Percentiles rank a stretch among this genome's conserved stretches.
phyloP scores from a whole-genome alignment of 1,140 invertebrate genomes.

The Agrypnia vestita region DNA sequence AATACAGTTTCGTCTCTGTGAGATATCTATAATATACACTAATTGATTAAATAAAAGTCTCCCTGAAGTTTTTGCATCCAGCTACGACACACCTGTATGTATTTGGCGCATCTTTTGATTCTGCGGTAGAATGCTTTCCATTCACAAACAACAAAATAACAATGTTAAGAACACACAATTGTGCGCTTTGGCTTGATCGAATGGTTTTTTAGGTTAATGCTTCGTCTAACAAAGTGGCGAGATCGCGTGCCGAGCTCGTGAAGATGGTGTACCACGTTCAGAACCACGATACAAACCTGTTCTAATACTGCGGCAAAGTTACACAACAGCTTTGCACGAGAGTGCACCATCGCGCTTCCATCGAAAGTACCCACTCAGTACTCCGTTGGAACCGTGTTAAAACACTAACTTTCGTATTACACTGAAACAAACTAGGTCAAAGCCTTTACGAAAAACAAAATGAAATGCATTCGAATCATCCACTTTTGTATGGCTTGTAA shows the following conservation, averaged over 20 bases:
- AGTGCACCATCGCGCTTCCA: constrained; percentile 2
- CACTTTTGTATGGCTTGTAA: not conserved
- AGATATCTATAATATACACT: no score
- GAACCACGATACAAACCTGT: constrained; percentile 12
- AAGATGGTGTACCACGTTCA: not conserved
- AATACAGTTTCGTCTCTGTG: no score
- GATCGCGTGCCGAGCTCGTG: constrained; percentile 7
- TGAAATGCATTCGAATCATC: not conserved
- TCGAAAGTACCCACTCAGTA: constrained; percentile 7
- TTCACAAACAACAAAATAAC: no score
- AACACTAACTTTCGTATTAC: not conserved
- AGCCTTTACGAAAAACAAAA: not conserved
- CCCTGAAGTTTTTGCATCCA: no score
- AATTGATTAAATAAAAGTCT: no score
- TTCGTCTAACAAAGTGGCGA: not conserved
- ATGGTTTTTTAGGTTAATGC: constrained; percentile 6
- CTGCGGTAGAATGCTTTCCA: no score
- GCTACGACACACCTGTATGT: no score
- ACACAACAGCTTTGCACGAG: constrained; percentile 8
- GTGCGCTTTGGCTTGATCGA: not conserved
- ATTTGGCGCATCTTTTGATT: no score
- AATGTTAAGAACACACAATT: no score
- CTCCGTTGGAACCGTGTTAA: constrained; percentile 11
- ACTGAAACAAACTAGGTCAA: not conserved
- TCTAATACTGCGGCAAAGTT: constrained; percentile 14